Base-by-base conservation (phyloP, 2,888 invertebrate genomes). In the Amphipoea lucens region DNA sequence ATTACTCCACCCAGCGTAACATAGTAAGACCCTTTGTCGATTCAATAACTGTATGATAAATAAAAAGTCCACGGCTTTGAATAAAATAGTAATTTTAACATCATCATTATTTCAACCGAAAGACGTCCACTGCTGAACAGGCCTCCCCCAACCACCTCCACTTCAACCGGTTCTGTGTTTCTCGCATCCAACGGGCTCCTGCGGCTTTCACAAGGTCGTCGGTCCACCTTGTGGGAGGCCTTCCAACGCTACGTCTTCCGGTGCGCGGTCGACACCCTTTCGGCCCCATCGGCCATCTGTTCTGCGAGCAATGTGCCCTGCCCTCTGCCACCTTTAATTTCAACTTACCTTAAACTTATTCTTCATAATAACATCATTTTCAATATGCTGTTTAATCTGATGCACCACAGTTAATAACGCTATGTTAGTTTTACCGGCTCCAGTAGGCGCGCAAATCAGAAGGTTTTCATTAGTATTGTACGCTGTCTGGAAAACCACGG, bases 401-500 rank as follows among this genome's bases (percentile, higher is more conserved):
- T 99, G 98, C 0, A 99, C 97, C 42, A 99, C 98, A 1, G 99
- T 97, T 69, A 99, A 95, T 97, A 99, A 97, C 0, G 99, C 99
- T 77, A 99, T 99, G 94, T 99, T 99, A 0, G 99, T 99, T 96
- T 99, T 99, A 51, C 99, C 99, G 0, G 99, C 99, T 7, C 99
- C 99, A 0, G 99, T 99, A 0, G 99, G 99, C 0, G 99, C 99
- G 95, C 99, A 99, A 78, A 99, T 99, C 74, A 99, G 95, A 90
- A 99, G 97, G 95, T 99, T 99, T 93, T 99, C 99, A 93, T 99
- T 99, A 4, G 99, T 99, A 90, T 98, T 98, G 96, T 99, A 99
- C 0, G 99, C 99, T 0, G 99, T 98, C 82, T 99, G 98, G 94
- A 98, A 99, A 0, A 99, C 99, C 69, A 99, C 98, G 0, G 99